Base-by-base conservation (phyloP, 1,140 invertebrate genomes). In the Trachymyrmex septentrionalis region DNA sequence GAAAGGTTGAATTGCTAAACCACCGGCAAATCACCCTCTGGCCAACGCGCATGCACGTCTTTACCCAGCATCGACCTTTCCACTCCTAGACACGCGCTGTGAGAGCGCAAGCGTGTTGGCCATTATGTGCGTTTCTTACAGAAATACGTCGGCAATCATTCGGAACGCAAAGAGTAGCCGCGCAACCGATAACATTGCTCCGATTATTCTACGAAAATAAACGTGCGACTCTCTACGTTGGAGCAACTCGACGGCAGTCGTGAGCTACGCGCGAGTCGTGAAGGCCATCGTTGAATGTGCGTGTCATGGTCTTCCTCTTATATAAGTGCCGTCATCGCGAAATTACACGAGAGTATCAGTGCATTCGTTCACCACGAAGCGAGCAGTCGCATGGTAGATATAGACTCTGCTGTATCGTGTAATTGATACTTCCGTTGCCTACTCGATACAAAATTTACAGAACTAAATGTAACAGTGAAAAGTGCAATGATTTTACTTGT, bases 91-190 rank as follows among this genome's bases (percentile, higher is more conserved):
- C 14, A 30, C n/a, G 16, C 53, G 59, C 2, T 24, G 19, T 12
- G 12, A 78, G 76, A 34, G 85, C 85, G 85, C 85, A 86, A 69
- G 85, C 85, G 85, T 80, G 53, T 5, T 57, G 27, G 38, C 63
- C 53, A 21, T 53, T 66, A 48, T 61, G 21, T 34, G 10, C 14
- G 38, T 1, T 21, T 30, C 12, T 1, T 69, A n/a, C 30, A 30
- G 19, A 27, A n/a, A 69, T 66, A 50, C 21, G 6, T 61, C 44
- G 38, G 53, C 1, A 5, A n/a, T 61, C 12, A 7, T 10, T 55
- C 3, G 21, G 12, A 84, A 75, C 24, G 34, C 2, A 38, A 19
- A 27, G 10, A 14, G n/a, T 44, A 61, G 4, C 3, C 24, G 14
- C 19, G 44, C 16, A 53, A 21, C 24, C 73, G 2, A 75, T 34